These are phyloP conservation scores for Trachemys scripta DNA, from an alignment of 2,113 vertebrate genomes.

Conservation along the genomic window DNA sequence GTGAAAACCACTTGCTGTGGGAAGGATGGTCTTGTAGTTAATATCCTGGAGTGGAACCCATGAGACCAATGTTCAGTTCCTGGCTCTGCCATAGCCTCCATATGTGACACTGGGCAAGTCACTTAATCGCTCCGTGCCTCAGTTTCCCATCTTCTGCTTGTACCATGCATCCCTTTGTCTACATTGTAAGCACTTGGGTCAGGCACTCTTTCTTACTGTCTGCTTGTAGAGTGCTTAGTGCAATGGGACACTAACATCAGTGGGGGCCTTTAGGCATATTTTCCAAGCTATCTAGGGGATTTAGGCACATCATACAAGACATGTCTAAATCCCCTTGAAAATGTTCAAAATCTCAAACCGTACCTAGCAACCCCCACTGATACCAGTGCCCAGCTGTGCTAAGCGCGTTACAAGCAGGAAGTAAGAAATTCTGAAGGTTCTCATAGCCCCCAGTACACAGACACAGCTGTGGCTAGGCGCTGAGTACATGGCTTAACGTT, in stretches of 20 bases:
- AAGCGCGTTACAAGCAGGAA: background rate
- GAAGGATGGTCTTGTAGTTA: background rate
- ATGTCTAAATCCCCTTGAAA: rapidly evolving
- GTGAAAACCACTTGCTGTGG: background rate
- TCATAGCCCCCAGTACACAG: background rate
- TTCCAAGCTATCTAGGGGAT: background rate
- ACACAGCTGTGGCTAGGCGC: background rate
- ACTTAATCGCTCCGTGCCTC: background rate
- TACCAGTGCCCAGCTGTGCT: background rate
- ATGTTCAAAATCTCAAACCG: background rate
- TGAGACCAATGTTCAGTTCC: background rate
- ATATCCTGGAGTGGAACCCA: background rate
- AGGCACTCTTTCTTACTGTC: background rate
- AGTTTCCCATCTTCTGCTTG: background rate
- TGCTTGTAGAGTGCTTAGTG: background rate
- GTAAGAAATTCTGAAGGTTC: rapidly evolving
- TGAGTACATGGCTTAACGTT: background rate
- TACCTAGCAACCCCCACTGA: background rate
- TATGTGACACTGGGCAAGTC: background rate
- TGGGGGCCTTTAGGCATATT: background rate
- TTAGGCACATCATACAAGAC: background rate
- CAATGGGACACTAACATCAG: background rate
- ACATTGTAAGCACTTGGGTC: rapidly evolving
- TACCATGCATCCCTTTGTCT: rapidly evolving
- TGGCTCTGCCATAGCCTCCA: background rate